Evolutionary conservation across 2,888 invertebrate species (phyloP).

Genomic region (Himalopsyche anomala): DNA sequence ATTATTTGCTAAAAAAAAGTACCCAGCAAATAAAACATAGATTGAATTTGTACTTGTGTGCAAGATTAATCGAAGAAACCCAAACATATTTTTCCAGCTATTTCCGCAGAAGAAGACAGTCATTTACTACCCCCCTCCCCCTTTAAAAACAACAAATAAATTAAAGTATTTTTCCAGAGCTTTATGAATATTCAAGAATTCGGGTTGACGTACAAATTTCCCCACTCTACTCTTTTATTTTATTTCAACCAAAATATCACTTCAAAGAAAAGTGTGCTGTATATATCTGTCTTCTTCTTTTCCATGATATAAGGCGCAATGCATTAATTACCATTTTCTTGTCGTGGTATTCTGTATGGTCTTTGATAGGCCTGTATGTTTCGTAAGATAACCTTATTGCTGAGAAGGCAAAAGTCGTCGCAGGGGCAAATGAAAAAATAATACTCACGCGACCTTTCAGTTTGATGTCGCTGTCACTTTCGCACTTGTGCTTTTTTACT

Average conservation of each 20-base stretch:
- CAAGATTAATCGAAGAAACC: not conserved
- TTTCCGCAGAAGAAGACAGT: constrained; percentile 1
- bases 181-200: constrained; percentile 60
- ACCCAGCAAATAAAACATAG: not conserved
- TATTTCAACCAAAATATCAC: not conserved
- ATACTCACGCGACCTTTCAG: constrained; percentile 64
- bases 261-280: not conserved
- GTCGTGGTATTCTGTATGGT: not conserved
- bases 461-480: constrained; percentile 52
- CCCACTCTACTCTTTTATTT: not conserved
- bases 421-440: constrained; percentile 65
- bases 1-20: not conserved
- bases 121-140: constrained; percentile 32
- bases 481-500: constrained; percentile 41
- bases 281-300: not conserved
- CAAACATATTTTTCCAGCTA: not conserved
- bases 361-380: not conserved
- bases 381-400: constrained; percentile 60
- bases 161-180: constrained; percentile 53
- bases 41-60: not conserved
- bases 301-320: not conserved
- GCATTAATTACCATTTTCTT: not conserved
- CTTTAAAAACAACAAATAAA: constrained; percentile 53
- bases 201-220: constrained; percentile 41
- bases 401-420: constrained; percentile 58